These are phyloP conservation scores for Alouatta palliata DNA, from an alignment of 2,113 vertebrate species.

Conservation along the genomic window DNA sequence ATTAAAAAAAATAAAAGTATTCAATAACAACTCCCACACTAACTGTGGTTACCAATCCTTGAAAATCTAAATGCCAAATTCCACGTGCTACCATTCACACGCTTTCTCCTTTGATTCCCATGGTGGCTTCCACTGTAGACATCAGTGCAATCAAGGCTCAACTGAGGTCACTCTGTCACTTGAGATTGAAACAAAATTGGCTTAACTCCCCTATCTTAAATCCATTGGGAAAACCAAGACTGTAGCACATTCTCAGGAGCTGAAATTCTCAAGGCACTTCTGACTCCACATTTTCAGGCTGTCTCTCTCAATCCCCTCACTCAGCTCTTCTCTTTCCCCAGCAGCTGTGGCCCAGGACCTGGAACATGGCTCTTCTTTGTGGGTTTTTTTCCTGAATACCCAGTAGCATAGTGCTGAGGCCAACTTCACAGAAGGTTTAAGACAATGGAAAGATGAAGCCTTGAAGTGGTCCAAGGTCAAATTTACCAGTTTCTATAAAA, in stretches of 20 bases:
- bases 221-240: not conserved
- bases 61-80: not conserved
- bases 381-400: not conserved
- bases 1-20: not conserved
- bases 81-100: accelerated
- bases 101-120: not conserved
- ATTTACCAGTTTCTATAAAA: not conserved
- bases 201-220: not conserved
- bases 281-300: accelerated
- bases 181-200: not conserved
- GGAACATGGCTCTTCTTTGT: not conserved
- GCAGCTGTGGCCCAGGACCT: not conserved
- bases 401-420: not conserved
- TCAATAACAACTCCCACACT: not conserved
- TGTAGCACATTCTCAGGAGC: not conserved
- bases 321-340: not conserved
- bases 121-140: not conserved
- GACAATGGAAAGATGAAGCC: not conserved
- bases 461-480: not conserved
- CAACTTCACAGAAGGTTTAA: not conserved
- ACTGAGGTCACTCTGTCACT: not conserved
- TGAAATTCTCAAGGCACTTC: not conserved
- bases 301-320: not conserved
- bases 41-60: not conserved
- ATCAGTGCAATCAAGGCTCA: not conserved